phyloP scores from a whole-genome alignment of 2,888 invertebrate genomes.

The Mimachlamys varia region DNA sequence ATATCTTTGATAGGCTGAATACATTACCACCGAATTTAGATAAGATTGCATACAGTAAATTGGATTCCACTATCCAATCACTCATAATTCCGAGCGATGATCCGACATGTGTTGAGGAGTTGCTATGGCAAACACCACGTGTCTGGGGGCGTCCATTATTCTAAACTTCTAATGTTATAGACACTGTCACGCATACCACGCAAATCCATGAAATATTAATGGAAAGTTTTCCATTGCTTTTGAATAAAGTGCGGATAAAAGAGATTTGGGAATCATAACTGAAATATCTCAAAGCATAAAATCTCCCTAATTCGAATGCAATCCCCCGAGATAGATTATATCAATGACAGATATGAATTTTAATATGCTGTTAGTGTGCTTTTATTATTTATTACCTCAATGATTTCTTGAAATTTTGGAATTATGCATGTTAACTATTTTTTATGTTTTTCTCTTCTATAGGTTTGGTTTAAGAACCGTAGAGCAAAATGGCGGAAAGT shows the following conservation, averaged over 20 bases:
- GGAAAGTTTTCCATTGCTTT: background rate
- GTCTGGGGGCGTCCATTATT: conserved; percentile 22
- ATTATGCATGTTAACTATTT: background rate
- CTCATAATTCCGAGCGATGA: background rate
- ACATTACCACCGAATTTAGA: conserved; percentile 34
- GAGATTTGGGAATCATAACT: conserved; percentile 29
- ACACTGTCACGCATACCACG: conserved; percentile 14
- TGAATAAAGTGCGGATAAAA: conserved; percentile 18
- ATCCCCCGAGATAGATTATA: background rate
- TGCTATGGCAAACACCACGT: background rate
- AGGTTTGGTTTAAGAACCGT: conserved; percentile 94
- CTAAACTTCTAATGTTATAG: background rate
- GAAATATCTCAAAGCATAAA: conserved; percentile 31
- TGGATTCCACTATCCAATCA: conserved; percentile 27
- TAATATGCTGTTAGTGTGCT: conserved; percentile 15
- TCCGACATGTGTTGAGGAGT: conserved; percentile 20
- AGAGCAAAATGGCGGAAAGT: conserved; percentile 98
- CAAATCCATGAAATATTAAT: conserved; percentile 31
- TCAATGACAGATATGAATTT: conserved; percentile 26
- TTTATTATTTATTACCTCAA: conserved; percentile 6
- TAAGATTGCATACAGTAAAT: background rate
- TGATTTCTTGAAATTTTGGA: background rate
- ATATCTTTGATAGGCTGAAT: conserved; percentile 1
- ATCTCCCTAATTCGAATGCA: conserved; percentile 6
- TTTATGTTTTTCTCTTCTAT: background rate